Conservation (phyloP, 2,888 invertebrate species). For the Apotomis turbidana region DNA sequence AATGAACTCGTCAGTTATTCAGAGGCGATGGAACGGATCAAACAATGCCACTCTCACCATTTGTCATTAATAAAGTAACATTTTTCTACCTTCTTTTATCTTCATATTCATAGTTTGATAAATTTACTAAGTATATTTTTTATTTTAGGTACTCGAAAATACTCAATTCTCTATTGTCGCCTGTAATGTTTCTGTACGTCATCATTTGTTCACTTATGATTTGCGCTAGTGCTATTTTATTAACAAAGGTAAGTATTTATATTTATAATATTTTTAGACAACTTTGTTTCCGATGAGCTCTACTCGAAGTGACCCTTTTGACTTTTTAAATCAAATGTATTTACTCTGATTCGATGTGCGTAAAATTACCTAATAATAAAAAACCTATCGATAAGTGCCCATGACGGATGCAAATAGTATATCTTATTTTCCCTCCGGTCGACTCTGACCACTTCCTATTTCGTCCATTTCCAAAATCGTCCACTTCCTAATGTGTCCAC, state of each 20-base stretch:
- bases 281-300: too few species aligned
- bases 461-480: too few species aligned
- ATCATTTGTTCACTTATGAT: constrained; percentile 78
- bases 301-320: too few species aligned
- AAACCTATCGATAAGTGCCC: too few species aligned
- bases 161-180: constrained; percentile 69
- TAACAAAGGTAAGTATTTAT: constrained; percentile 61
- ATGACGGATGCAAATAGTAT: too few species aligned
- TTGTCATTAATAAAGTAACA: constrained; percentile 62
- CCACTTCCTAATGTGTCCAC: too few species aligned
- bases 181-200: constrained; percentile 76
- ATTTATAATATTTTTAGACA: too few species aligned
- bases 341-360: too few species aligned
- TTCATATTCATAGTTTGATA: not conserved
- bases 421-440: too few species aligned
- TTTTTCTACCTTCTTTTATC: constrained; percentile 12
- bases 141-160: constrained; percentile 65
- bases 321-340: too few species aligned
- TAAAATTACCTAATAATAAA: too few species aligned
- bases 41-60: constrained; percentile 65
- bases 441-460: too few species aligned
- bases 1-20: constrained; percentile 47
- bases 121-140: constrained; percentile 1
- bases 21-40: constrained; percentile 57
- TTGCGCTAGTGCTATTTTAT: constrained; percentile 72